These are phyloP conservation scores for Orchesella cincta DNA, from an alignment of 1,140 invertebrate species.

Conservation along the genomic window DNA sequence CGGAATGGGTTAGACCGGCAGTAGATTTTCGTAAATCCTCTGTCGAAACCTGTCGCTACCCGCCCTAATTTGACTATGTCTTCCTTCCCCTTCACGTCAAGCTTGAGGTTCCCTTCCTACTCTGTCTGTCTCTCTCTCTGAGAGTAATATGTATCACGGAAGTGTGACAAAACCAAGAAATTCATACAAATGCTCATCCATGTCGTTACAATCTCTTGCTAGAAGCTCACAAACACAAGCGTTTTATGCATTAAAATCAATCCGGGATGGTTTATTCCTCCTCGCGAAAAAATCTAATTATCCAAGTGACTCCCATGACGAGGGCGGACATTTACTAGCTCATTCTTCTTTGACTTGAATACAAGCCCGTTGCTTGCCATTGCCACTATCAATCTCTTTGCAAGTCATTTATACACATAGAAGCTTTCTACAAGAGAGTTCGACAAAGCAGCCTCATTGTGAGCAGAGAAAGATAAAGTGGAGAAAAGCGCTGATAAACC, in stretches of 20 bases:
- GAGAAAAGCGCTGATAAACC: constrained; percentile 31
- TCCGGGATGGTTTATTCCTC: not conserved
- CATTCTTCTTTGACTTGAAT: constrained; percentile 16
- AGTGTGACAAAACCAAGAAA: not conserved
- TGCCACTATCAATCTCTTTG: not conserved
- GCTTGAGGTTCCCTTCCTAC: not conserved
- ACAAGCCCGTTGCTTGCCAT: too few species aligned
- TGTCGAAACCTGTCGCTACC: not conserved
- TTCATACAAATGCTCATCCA: too few species aligned
- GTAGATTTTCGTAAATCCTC: constrained; percentile 1
- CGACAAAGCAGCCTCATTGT: not conserved
- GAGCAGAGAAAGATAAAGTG: constrained; percentile 19
- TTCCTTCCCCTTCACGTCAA: too few species aligned
- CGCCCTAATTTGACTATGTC: constrained; percentile 19
- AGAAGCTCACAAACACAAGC: too few species aligned
- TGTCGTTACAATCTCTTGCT: too few species aligned
- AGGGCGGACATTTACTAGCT: constrained; percentile 35
- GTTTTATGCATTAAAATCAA: too few species aligned
- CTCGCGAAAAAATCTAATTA: constrained; percentile 40
- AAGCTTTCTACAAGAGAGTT: too few species aligned
- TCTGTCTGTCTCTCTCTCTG: too few species aligned
- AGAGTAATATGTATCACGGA: too few species aligned
- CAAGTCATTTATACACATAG: not conserved
- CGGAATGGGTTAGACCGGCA: not conserved
- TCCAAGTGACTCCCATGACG: constrained; percentile 32